Evolutionary conservation across 2,888 invertebrate species (phyloP).

Genomic region (Lordiphosa fenestrarum): DNA sequence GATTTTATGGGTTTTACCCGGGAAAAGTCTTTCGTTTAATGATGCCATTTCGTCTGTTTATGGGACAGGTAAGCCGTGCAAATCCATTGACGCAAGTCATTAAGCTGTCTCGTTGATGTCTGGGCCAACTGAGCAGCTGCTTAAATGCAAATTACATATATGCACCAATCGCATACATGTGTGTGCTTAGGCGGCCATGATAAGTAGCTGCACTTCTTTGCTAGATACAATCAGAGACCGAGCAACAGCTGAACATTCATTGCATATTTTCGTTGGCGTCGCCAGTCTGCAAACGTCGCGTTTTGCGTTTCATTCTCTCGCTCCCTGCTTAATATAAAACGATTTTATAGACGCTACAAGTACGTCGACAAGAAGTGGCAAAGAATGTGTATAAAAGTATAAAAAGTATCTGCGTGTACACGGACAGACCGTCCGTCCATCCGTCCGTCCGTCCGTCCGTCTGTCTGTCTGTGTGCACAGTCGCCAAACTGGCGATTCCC

Average conservation of each 20-base stretch:
- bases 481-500: conserved; percentile 77
- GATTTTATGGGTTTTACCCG: conserved; percentile 73
- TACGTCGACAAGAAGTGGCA: conserved; percentile 45
- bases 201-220: conserved; percentile 1
- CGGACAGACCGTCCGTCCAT: neutral
- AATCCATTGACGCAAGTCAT: conserved; percentile 61
- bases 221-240: conserved; percentile 28
- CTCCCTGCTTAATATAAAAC: conserved; percentile 62
- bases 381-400: conserved; percentile 49
- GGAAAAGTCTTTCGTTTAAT: conserved; percentile 44
- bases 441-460: conserved; percentile 15
- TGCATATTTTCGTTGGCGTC: conserved; percentile 75
- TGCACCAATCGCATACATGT: neutral
- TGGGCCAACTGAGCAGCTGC: conserved; percentile 22
- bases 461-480: conserved; percentile 35
- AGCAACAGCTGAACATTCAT: conserved; percentile 43
- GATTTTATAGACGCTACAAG: conserved; percentile 55
- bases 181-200: neutral
- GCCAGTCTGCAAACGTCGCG: conserved; percentile 75
- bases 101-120: conserved; percentile 66
- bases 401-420: conserved; percentile 44
- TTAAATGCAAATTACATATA: conserved; percentile 2
- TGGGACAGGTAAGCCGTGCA: conserved; percentile 20
- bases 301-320: conserved; percentile 39
- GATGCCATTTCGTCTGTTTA: conserved; percentile 57